Conservation (phyloP, 2,113 vertebrate species). For the Brienomyrus brachyistius region DNA sequence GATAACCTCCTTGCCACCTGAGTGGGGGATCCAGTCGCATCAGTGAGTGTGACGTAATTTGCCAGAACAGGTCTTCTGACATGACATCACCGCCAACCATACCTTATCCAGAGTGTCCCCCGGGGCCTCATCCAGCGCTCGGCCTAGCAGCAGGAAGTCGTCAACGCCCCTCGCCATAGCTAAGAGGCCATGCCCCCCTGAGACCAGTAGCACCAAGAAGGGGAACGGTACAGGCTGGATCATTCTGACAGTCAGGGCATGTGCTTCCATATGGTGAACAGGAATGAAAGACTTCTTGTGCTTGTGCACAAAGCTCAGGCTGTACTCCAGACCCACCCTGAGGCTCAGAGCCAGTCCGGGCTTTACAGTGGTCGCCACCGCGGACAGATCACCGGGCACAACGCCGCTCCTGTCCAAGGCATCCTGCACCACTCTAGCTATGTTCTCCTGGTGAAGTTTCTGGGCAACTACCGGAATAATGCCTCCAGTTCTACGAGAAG, state of each 20-base stretch:
- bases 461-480: slow-evolving; percentile 85
- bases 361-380: slow-evolving; percentile 81
- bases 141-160: slow-evolving; percentile 86
- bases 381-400: slow-evolving; percentile 61
- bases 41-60: background rate
- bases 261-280: slow-evolving; percentile 96
- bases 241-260: slow-evolving; percentile 82
- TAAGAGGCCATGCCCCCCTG: slow-evolving; percentile 86
- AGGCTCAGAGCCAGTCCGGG: slow-evolving; percentile 82
- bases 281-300: slow-evolving; percentile 83
- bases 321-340: slow-evolving; percentile 75
- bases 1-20: slow-evolving; percentile 86
- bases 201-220: slow-evolving; percentile 85
- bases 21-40: slow-evolving; percentile 14
- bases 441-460: slow-evolving; percentile 79
- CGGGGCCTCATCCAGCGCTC: slow-evolving; percentile 76
- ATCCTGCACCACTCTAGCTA: slow-evolving; percentile 71
- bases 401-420: slow-evolving; percentile 63
- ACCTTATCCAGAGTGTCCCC: slow-evolving; percentile 93
- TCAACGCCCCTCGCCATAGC: slow-evolving; percentile 75
- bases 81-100: slow-evolving; percentile 2
- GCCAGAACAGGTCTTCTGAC: background rate
- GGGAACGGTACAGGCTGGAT: slow-evolving; percentile 73
- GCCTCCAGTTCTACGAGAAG: slow-evolving; percentile 72
- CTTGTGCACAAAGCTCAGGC: slow-evolving; percentile 58